phyloP scores from a whole-genome alignment of 2,888 invertebrate genomes.

The Aleiodes leptofemur region DNA sequence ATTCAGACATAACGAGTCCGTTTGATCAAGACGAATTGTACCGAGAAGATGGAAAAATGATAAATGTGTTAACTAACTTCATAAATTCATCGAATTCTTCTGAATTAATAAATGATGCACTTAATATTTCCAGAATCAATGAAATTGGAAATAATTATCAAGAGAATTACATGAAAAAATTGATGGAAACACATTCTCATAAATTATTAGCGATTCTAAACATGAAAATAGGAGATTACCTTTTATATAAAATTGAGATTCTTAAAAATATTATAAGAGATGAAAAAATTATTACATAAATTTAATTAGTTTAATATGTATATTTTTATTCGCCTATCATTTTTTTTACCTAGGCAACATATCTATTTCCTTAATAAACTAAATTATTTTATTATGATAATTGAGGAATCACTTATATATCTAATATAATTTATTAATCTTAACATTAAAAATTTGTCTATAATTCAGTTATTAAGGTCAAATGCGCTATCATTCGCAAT shows the following conservation, averaged over 20 bases:
- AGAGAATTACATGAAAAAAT: conserved; percentile 51
- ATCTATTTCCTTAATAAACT: conserved; percentile 13
- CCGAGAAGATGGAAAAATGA: conserved; percentile 74
- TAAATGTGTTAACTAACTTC: conserved; percentile 52
- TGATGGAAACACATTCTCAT: conserved; percentile 47
- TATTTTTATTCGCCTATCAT: conserved; percentile 16
- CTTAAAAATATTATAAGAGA: conserved; percentile 38
- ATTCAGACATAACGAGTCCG: conserved; percentile 73
- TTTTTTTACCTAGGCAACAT: conserved; percentile 26
- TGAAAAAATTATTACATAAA: too few relatives aligned
- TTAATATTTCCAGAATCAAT: conserved; percentile 43
- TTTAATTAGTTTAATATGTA: neutral
- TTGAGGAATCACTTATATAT: conserved; percentile 35
- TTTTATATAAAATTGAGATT: conserved; percentile 52
- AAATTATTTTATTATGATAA: conserved; percentile 25
- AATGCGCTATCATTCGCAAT: conserved; percentile 12
- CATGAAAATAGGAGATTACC: conserved; percentile 58
- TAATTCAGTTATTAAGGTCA: conserved; percentile 13
- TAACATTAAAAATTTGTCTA: conserved; percentile 21
- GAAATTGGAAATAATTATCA: neutral
- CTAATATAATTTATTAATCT: conserved; percentile 42
- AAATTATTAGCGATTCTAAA: conserved; percentile 56
- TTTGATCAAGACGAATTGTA: conserved; percentile 77
- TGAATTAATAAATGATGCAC: conserved; percentile 5
- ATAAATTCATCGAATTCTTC: conserved; percentile 35